Percentiles rank a stretch among this genome's conserved stretches.
Evolutionary conservation across 2,113 vertebrate species (phyloP).

Genomic region (Mormyrus iriodes): DNA sequence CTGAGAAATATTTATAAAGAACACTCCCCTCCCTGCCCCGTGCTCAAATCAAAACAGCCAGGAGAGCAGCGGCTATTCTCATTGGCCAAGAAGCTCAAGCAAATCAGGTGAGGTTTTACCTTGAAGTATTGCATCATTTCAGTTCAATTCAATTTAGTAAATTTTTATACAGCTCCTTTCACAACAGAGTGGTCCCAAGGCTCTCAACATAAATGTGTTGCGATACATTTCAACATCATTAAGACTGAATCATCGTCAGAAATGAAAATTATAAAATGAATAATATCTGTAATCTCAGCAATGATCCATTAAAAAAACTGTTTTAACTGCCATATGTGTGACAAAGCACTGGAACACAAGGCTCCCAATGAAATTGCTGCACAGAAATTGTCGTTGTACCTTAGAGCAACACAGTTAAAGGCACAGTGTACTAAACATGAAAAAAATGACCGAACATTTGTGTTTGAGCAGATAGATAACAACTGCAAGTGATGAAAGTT

Average conservation of each 20-base stretch:
- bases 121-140: not conserved
- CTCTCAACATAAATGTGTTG: not conserved
- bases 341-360: not conserved
- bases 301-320: too few species aligned
- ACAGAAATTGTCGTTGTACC: not conserved
- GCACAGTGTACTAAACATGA: not conserved
- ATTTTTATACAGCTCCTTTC: not conserved
- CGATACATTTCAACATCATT: not conserved
- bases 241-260: not conserved
- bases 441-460: not conserved
- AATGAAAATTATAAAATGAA: not conserved
- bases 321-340: not conserved
- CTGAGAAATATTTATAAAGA: conserved; percentile 27
- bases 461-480: not conserved
- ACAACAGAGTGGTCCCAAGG: not conserved
- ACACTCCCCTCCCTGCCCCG: not conserved
- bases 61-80: conserved; percentile 22
- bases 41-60: conserved; percentile 21
- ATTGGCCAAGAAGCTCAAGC: not conserved
- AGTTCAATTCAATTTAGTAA: too few species aligned
- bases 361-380: not conserved
- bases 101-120: not conserved
- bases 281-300: not conserved
- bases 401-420: not conserved
- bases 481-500: not conserved